Evolutionary conservation across 2,113 vertebrate genomes (phyloP).

Genomic region (Spea bombifrons): DNA sequence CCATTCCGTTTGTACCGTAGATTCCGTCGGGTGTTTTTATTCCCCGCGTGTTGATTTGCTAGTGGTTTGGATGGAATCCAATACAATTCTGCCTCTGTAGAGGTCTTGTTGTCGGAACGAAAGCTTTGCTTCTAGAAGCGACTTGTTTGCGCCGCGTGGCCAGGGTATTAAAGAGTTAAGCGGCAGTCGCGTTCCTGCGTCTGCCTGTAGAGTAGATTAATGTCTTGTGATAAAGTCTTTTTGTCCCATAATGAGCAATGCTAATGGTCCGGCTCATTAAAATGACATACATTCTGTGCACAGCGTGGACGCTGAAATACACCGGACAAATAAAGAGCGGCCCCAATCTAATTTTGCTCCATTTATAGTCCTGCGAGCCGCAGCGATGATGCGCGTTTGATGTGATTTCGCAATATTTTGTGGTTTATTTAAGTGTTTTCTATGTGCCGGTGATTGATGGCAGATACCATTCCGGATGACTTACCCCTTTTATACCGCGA

Average conservation of each 20-base stretch:
- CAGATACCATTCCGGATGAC: no score
- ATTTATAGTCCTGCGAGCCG: not conserved
- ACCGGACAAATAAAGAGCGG: slow-evolving; percentile 8
- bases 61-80: no score
- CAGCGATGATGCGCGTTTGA: not conserved
- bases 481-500: no score
- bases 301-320: not conserved
- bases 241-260: slow-evolving; percentile 34
- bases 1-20: no score
- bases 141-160: no score
- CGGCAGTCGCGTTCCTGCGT: not conserved
- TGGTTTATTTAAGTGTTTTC: no score
- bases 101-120: no score
- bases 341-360: not conserved
- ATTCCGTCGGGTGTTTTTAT: no score
- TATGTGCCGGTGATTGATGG: no score
- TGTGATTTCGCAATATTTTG: not conserved
- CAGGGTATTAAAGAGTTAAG: slow-evolving; percentile 7
- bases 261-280: slow-evolving; percentile 26
- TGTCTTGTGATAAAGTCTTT: slow-evolving; percentile 33
- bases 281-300: slow-evolving; percentile 17
- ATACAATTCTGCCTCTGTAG: no score
- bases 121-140: not conserved
- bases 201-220: slow-evolving; percentile 28
- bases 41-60: no score